Base-by-base conservation (phyloP, 2,113 vertebrate species). In the Lagopus leucura region DNA sequence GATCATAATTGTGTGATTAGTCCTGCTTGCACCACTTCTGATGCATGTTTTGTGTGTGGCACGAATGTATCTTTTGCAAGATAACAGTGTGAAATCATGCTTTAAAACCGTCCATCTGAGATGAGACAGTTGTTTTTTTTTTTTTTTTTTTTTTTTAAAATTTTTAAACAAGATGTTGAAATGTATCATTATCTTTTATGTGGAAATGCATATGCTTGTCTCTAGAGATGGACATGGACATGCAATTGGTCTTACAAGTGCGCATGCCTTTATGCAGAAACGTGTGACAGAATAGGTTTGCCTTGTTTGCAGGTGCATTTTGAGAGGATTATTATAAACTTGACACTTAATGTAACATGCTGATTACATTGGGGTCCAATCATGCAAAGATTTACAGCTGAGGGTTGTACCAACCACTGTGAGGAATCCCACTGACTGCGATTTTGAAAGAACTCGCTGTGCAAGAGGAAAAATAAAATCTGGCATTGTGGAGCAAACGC, bases 401-500 rank as follows among this genome's bases (percentile, higher is more conserved):
- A 54, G 72, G 10, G n/a, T 38, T 67, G 20, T 89, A 40, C 65
- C 34, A 36, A 88, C 81, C 82, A 78, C 87, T 75, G 82, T 43
- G 82, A 92, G 75, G 72, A 85, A 66, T 70, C 90, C 70, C 54
- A 50, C 86, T 84, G 86, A 79, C 82, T 88, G 69, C 0, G 13
- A 88, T 65, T 97, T 94, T 88, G 76, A 92, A 95, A 88, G 82
- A 91, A 83, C 28, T 90, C 1, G 0, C 52, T 86, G 38, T 91
- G 65, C 34, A 54, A 71, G 40, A 89, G 77, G 66, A n/a, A 27
- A 83, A 91, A 45, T 80, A 65, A 86, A 85, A 94, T 66, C 91
- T 94, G 95, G 89, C 96, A 92, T 75, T 10, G 11, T 81, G 69
- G 36, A 92, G 52, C 88, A 67, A 91, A 94, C 72, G 74, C 91